Evolutionary conservation across 1,140 invertebrate species (phyloP).

Genomic region (Diprion similis): DNA sequence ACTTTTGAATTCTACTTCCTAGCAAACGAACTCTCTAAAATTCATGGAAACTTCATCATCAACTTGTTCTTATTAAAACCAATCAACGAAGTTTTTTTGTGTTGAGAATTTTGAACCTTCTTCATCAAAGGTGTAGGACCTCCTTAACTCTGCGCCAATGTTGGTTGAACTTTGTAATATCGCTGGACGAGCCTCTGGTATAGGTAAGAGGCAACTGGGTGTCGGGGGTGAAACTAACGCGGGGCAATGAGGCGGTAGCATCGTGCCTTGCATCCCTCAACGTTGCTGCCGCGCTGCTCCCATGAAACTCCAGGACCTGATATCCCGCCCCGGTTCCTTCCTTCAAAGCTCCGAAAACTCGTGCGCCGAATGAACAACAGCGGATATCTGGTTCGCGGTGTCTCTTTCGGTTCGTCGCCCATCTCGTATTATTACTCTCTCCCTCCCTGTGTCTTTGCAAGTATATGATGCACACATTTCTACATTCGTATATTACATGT

Average conservation of each 20-base stretch:
- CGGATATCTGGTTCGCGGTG: neutral
- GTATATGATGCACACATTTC: no score
- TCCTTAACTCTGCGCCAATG: no score
- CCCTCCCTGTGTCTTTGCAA: no score
- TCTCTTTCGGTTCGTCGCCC: neutral
- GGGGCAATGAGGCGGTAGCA: conserved; percentile 46
- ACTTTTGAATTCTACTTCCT: no score
- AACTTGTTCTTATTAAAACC: no score
- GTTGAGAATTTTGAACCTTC: no score
- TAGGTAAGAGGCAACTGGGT: conserved; percentile 30
- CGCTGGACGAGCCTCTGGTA: conserved; percentile 35
- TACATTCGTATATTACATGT: no score
- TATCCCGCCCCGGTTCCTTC: neutral
- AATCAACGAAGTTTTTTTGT: no score
- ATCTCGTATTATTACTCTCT: neutral
- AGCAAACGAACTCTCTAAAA: no score
- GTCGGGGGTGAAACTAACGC: conserved; percentile 37
- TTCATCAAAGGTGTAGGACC: no score
- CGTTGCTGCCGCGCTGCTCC: neutral
- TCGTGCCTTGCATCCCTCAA: conserved; percentile 49
- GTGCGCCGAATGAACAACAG: conserved; percentile 3
- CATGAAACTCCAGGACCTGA: neutral
- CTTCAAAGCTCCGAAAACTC: neutral
- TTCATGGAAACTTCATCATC: no score
- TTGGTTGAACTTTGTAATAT: no score